Evolutionary conservation across 2,797 vertebrate species (phyloP), one percentile per base, ranked within the genome.

Genomic region (Periparus ater): DNA sequence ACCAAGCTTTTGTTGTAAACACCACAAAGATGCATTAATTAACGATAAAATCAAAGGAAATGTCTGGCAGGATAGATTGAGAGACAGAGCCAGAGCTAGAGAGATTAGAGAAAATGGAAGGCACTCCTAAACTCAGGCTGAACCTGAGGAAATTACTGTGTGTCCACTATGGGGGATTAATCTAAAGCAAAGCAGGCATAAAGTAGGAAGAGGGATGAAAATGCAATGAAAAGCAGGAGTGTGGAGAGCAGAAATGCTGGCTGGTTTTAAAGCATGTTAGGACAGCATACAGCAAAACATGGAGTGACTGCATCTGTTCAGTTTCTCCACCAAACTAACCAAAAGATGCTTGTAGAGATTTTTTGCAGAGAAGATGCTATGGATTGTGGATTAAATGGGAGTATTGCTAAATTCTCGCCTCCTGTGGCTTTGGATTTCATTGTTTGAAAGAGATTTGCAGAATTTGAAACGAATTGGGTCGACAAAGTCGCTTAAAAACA

Each of bases 181-280:
- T 94, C 57, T 58, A 61, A 82, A 87, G 44, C 57, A 77, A 96
- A 89, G 29, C 45, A 79, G 27, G 63, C 72, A 44, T 85, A 58
- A 76, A 89, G 74, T n/a, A 60, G 29, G 74, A 83, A 84, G 48
- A 77, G 72, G 71, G 34, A 83, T 61, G 68, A 77, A 18, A 77
- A 18, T 58, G 65, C 66, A 92, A 50, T 91, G 89, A 68, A 95
- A 90, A 77, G 13, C 72, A 80, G 44, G 40, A 72, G 47, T 48
- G 68, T 89, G 92, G 68, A 93, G 87, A 92, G 65, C 68, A 91
- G 89, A 85, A 91, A n/a, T 72, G 42, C 45, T 77, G 29, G 15
- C 60, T 84, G 67, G 34, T 42, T 88, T 93, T 90, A 53, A 63
- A 54, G 40, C 34, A 12, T 20, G 29, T 61, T 84, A 29, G 45